Conservation (phyloP, 35 echinoderm and acorn worm species). For the Eucidaris tribuloides region DNA sequence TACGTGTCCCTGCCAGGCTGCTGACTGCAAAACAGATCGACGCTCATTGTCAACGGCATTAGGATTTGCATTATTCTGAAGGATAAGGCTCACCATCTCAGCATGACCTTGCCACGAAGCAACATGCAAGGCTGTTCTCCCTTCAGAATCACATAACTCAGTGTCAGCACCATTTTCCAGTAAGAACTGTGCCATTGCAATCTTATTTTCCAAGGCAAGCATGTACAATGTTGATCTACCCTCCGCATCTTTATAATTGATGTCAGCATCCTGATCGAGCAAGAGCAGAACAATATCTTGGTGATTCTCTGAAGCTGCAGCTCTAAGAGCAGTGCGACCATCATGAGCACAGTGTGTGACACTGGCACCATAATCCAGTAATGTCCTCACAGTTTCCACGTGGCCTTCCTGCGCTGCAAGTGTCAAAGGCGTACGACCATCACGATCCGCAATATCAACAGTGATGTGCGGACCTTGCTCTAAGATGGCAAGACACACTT, state of each 20-base stretch:
- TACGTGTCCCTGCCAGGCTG: slow-evolving; percentile 97
- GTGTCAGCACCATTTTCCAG: slow-evolving; percentile 73
- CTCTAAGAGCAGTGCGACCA: slow-evolving; percentile 75
- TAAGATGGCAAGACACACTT: slow-evolving; percentile 84
- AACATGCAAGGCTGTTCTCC: slow-evolving; percentile 92
- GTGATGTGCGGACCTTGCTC: slow-evolving; percentile 65
- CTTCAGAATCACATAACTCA: slow-evolving; percentile 80
- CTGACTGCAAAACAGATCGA: slow-evolving; percentile 88
- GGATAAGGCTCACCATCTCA: slow-evolving; percentile 72
- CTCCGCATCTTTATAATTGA: slow-evolving; percentile 95
- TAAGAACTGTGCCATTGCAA: slow-evolving; percentile 74
- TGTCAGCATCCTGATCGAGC: slow-evolving; percentile 67
- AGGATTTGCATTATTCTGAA: slow-evolving; percentile 56
- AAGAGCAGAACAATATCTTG: slow-evolving; percentile 71
- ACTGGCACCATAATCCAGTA: slow-evolving; percentile 71
- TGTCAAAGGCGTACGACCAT: slow-evolving; percentile 88
- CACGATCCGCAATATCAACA: slow-evolving; percentile 85
- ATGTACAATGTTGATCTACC: slow-evolving; percentile 93
- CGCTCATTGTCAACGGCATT: slow-evolving; percentile 90
- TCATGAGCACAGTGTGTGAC: slow-evolving; percentile 77
- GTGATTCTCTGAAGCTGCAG: slow-evolving; percentile 86
- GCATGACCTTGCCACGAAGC: slow-evolving; percentile 97
- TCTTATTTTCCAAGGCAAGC: slow-evolving; percentile 89
- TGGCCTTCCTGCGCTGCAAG: slow-evolving; percentile 97
- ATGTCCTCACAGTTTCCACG: slow-evolving; percentile 54